Evolutionary conservation across 2,113 vertebrate species (phyloP).

Genomic region (Peromyscus maniculatus): DNA sequence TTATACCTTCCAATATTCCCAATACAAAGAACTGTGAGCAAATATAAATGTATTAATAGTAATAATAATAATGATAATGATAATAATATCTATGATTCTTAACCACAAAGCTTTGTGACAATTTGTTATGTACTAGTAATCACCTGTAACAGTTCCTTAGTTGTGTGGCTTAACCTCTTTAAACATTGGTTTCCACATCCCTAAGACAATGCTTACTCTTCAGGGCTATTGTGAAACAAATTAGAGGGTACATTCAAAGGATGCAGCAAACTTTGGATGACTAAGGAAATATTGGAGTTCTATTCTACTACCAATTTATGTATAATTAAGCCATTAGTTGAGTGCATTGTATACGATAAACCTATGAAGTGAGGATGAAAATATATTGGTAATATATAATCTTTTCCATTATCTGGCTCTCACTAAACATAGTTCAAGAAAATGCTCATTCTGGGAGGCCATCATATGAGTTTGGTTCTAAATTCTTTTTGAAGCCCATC

Average conservation of each 20-base stretch:
- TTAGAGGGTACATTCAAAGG: not conserved
- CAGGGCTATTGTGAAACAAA: not conserved
- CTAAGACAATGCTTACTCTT: not conserved
- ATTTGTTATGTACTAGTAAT: not conserved
- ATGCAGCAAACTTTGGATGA: not conserved
- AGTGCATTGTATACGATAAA: not conserved
- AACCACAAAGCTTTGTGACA: not conserved
- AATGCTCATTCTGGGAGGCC: not conserved
- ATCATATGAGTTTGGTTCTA: not conserved
- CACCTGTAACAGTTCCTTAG: not conserved
- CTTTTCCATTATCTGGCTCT: not conserved
- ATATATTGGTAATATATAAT: not conserved
- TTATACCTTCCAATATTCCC: not conserved
- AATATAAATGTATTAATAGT: not conserved
- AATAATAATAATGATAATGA: not conserved
- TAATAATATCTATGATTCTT: not conserved
- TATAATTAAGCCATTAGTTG: not conserved
- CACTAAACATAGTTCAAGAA: not conserved
- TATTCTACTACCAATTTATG: not conserved
- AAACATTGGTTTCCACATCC: not conserved
- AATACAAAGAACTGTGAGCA: not conserved
- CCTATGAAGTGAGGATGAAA: not conserved
- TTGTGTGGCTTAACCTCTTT: not conserved
- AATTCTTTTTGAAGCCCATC: not conserved
- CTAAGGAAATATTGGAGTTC: not conserved